These are phyloP conservation scores for Nebria salina DNA, from an alignment of 2,888 invertebrate genomes.

Conservation along the genomic window DNA sequence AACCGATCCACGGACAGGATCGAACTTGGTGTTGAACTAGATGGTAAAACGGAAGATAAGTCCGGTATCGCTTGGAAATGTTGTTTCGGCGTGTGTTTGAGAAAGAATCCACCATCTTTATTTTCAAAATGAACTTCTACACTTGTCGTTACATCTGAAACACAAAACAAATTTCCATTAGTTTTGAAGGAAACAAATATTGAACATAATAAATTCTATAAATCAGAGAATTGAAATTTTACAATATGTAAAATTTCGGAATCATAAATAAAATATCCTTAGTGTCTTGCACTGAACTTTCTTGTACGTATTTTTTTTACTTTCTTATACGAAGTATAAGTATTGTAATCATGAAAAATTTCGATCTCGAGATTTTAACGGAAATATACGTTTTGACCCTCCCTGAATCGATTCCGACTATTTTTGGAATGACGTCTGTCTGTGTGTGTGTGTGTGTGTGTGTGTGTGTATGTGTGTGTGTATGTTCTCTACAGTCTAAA, in stretches of 20 bases:
- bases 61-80: constrained; percentile 66
- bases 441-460: too few species aligned
- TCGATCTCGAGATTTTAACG: too few species aligned
- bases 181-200: not conserved
- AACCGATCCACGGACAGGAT: constrained; percentile 87
- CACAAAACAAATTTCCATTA: constrained; percentile 45
- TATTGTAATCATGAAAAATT: too few species aligned
- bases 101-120: constrained; percentile 90
- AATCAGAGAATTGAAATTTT: not conserved
- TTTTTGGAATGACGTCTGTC: too few species aligned
- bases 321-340: too few species aligned
- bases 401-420: too few species aligned
- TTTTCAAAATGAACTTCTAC: constrained; percentile 93
- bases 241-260: not conserved
- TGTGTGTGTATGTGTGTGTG: too few species aligned
- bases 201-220: not conserved
- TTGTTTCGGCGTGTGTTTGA: constrained; percentile 83
- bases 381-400: too few species aligned
- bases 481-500: too few species aligned
- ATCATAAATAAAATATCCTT: too few species aligned
- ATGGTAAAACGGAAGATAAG: constrained; percentile 54
- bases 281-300: too few species aligned
- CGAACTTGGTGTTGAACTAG: constrained; percentile 70
- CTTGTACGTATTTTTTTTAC: too few species aligned
- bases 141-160: constrained; percentile 73